phyloP scores from a whole-genome alignment of 2,888 invertebrate genomes.

The Ophioninae sp. region DNA sequence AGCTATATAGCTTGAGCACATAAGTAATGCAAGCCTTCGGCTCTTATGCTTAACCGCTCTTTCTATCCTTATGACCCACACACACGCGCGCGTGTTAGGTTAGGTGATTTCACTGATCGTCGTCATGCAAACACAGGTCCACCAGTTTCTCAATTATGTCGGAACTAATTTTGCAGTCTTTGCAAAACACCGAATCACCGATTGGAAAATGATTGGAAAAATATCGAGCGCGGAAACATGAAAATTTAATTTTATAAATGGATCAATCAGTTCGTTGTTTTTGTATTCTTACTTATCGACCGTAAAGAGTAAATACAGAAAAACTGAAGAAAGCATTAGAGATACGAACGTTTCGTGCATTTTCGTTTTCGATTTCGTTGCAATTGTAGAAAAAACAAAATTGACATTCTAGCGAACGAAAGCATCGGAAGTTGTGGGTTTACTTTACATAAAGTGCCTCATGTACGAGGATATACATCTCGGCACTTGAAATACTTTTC shows the following conservation, averaged over 20 bases:
- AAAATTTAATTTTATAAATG: too few species aligned
- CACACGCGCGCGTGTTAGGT: not conserved
- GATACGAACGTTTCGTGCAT: not conserved
- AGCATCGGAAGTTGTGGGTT: not conserved
- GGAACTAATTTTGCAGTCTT: not conserved
- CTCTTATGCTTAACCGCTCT: conserved; percentile 45
- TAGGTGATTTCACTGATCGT: not conserved
- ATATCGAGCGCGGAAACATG: too few species aligned
- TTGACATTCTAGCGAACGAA: not conserved
- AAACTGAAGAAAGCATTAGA: not conserved
- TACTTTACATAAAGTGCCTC: conserved; percentile 9
- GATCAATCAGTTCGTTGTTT: too few species aligned
- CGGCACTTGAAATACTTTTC: conserved; percentile 18
- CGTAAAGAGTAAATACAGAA: not conserved
- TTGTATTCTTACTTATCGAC: not conserved
- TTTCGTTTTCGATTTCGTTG: not conserved
- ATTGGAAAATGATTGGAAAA: too few species aligned
- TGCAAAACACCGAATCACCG: not conserved
- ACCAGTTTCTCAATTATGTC: not conserved
- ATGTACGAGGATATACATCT: not conserved
- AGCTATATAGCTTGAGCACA: conserved; percentile 58
- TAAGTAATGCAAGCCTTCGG: conserved; percentile 53
- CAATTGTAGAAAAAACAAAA: not conserved
- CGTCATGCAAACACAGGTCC: not conserved
- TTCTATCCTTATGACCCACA: conserved; percentile 28